These are phyloP conservation scores for Dinomys branickii DNA, from an alignment of 2,113 vertebrate genomes.

Conservation along the genomic window DNA sequence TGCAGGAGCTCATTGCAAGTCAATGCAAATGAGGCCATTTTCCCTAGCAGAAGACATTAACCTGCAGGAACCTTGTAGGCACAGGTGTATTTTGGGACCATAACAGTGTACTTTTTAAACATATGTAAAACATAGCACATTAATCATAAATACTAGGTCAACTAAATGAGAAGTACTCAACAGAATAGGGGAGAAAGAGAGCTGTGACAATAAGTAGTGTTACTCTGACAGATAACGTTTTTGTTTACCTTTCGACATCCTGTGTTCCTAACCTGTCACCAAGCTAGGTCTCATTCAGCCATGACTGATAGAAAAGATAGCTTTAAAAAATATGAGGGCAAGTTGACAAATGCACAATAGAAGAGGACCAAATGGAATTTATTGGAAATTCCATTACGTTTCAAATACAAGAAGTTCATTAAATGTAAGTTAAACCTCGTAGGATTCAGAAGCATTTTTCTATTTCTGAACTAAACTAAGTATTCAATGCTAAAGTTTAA, in stretches of 20 bases:
- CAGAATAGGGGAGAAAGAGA: neutral
- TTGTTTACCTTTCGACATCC: neutral
- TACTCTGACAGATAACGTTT: neutral
- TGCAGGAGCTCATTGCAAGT: conserved; percentile 76
- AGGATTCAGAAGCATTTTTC: conserved; percentile 5
- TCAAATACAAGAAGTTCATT: conserved; percentile 27
- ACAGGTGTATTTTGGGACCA: conserved; percentile 74
- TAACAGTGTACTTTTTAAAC: conserved; percentile 50
- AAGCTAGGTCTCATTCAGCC: neutral
- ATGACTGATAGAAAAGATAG: neutral
- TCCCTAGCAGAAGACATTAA: conserved; percentile 73
- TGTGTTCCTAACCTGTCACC: neutral
- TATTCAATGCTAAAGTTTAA: neutral
- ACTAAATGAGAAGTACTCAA: neutral
- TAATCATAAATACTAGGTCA: conserved; percentile 74
- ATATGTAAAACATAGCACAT: conserved; percentile 58
- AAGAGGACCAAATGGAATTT: neutral
- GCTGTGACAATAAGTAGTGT: neutral
- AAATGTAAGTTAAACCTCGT: neutral
- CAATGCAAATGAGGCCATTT: conserved; percentile 78
- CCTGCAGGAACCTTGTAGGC: conserved; percentile 79
- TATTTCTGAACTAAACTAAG: neutral
- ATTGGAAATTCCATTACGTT: neutral
- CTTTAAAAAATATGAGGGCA: neutral
- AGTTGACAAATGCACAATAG: neutral